Percentiles rank a stretch among this genome's conserved stretches.
Conservation (phyloP, 2,113 vertebrate species). For the Corvus moneduloides region DNA sequence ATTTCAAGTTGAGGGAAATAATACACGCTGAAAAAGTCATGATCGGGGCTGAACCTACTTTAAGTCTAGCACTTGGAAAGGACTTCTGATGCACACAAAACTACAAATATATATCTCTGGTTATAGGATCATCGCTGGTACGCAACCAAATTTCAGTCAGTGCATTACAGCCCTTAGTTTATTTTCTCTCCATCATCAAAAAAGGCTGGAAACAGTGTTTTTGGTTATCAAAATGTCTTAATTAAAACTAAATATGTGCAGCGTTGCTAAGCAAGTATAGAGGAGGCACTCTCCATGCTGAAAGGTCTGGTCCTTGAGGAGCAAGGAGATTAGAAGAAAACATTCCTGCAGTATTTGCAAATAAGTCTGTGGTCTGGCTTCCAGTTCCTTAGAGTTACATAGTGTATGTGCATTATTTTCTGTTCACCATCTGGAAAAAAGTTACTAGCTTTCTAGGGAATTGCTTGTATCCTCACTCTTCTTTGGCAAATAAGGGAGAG, state of each 20-base stretch:
- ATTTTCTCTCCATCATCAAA: neutral
- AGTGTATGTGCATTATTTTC: neutral
- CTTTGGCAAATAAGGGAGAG: neutral
- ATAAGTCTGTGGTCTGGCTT: neutral
- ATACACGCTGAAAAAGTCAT: neutral
- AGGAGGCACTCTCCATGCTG: neutral
- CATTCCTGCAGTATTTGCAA: neutral
- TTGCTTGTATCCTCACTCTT: neutral
- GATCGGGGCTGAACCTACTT: neutral
- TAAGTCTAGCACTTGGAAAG: neutral
- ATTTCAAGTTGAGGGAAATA: neutral
- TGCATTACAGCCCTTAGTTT: neutral
- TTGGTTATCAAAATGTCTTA: neutral
- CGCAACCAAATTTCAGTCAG: neutral
- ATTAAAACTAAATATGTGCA: neutral
- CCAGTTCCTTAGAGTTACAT: neutral
- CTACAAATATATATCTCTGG: neutral
- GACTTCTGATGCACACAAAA: neutral
- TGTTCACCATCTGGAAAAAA: neutral
- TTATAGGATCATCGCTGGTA: neutral
- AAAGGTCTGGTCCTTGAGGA: neutral
- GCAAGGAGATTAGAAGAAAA: neutral
- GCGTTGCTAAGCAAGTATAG: neutral
- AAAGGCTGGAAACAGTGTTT: neutral
- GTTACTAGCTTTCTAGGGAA: constrained; percentile 20